Evolutionary conservation across 1,140 invertebrate genomes (phyloP), one percentile per base, ranked within the genome.

Genomic region (Nasonia giraulti): DNA sequence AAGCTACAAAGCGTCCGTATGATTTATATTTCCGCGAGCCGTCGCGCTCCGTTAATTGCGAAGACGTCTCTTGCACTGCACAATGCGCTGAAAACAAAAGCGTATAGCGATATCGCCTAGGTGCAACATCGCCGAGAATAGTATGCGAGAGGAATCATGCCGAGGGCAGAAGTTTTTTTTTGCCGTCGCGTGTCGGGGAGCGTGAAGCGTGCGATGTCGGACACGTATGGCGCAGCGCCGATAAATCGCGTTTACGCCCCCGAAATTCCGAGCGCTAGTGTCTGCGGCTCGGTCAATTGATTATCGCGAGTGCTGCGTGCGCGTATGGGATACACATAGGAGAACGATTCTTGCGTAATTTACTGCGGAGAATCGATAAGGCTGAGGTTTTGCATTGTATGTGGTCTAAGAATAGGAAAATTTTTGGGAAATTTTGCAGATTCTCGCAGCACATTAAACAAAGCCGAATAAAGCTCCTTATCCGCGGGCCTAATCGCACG

Each of bases 51-150:
- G 71, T 82, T 82, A 75, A 82, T 82, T 74, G 8, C 31, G 50
- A 50, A 75, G 47, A 76, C 47, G 47, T 50, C 12, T 50, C 47
- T 50, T 37, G 20, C 14, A 33, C 27, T 37, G 47, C 62, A 83
- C 33, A 50, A 50, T 17, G 12, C 47, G 47, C 14, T 50, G 14
- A 71, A 83, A 83, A 68, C 79, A 86, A 85, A 73, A 71, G 80
- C 10, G 40, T 74, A 44, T 79, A 79, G 40, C 66, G 80, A 82
- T 83, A 84, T 62, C 62, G 83, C 71, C 66, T 80, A 83, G 78
- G 86, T 88, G 87, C 86, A 89, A 37, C 33, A 37, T 86, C 87
- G 87, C 77, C 68, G 40, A 55, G 66, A 40, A 80, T 80, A 44
- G 40, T 40, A 17, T 27, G 62, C 20, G 44, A 40, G 8, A 47